Base-by-base conservation (phyloP, 2,888 invertebrate genomes). In the Drosophila flavopinicola region DNA sequence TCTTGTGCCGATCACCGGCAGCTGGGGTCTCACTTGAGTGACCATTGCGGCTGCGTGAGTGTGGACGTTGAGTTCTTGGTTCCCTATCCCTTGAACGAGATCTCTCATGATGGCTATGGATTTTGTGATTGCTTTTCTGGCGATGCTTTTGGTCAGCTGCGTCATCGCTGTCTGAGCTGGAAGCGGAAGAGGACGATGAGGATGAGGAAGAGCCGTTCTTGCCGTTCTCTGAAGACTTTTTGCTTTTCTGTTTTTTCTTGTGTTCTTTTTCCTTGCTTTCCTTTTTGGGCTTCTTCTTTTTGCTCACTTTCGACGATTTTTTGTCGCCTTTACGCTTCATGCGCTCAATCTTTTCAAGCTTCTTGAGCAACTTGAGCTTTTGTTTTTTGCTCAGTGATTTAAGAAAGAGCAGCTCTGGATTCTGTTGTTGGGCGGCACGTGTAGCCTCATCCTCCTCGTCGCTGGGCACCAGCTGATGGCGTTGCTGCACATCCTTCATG, bases 321-420 rank as follows among this genome's bases (percentile, higher is more conserved):
- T 42, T 57, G 2, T 78, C 75, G 0, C 72, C 66, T 13, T 78
- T 79, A 6, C 85, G 77, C 58, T 90, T 90, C 45, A 88, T 83
- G 42, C 90, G 88, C 54, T 95, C 95, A 66, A 95, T 92, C 89
- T 94, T 94, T 75, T 95, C 94, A 45, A 95, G 89, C 90, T 95
- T 95, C 73, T 95, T 97, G n/a, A 98, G 92, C 13, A 98, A 91
- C 87, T 96, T 97, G 80, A 96, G 95, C 91, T 98, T 98, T 88
- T 98, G 97, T 85, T 97, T 96, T 66, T 94, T 95, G 4, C 95
- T 94, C 11, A 98, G 91, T 1, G 96, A 95, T 89, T 96, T 96
- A 5, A 98, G 92, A 75, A 98, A 95, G 61, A 96, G 94, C 15
- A 94, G 92, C 91, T 96, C 96, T n/a, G 94, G 93, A 59, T 75